These are phyloP conservation scores for Drosophila suboccidentalis DNA, from an alignment of 2,888 invertebrate species.

Conservation along the genomic window DNA sequence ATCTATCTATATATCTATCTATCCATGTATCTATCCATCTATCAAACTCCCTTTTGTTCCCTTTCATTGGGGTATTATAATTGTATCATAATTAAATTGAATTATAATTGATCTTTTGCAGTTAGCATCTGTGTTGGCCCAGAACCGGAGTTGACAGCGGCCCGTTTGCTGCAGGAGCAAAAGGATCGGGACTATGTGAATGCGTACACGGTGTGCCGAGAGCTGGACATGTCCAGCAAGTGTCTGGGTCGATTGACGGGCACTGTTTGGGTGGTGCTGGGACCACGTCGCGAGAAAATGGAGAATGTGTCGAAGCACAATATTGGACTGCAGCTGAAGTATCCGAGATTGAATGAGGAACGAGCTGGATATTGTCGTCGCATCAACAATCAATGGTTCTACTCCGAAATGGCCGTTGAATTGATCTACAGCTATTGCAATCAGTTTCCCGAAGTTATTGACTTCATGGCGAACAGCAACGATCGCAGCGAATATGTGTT, in stretches of 20 bases:
- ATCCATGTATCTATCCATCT: too few relatives aligned
- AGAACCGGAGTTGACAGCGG: slow-evolving; percentile 78
- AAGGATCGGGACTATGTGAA: slow-evolving; percentile 74
- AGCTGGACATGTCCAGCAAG: slow-evolving; percentile 88
- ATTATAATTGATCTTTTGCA: too few relatives aligned
- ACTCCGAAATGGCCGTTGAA: slow-evolving; percentile 91
- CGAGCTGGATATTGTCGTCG: slow-evolving; percentile 94
- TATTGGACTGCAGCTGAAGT: slow-evolving; percentile 96
- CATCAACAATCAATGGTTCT: slow-evolving; percentile 91
- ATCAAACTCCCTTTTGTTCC: too few relatives aligned
- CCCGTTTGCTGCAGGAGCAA: slow-evolving; percentile 66
- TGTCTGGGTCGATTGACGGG: slow-evolving; percentile 95
- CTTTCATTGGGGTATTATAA: too few relatives aligned
- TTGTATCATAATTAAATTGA: too few relatives aligned
- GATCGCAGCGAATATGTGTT: slow-evolving; percentile 88
- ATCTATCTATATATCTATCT: too few relatives aligned
- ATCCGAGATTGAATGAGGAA: slow-evolving; percentile 92
- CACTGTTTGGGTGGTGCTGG: slow-evolving; percentile 89
- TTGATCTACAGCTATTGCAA: slow-evolving; percentile 90
- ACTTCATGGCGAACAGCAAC: slow-evolving; percentile 86
- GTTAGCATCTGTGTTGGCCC: slow-evolving; percentile 82
- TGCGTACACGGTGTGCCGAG: slow-evolving; percentile 71
- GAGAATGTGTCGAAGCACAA: slow-evolving; percentile 88
- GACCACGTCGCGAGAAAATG: slow-evolving; percentile 85
- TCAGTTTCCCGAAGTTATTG: slow-evolving; percentile 91